Percentiles rank a stretch among this genome's conserved stretches.
These are phyloP conservation scores for Eurosta solidaginis DNA, from an alignment of 1,140 invertebrate species.

Conservation along the genomic window DNA sequence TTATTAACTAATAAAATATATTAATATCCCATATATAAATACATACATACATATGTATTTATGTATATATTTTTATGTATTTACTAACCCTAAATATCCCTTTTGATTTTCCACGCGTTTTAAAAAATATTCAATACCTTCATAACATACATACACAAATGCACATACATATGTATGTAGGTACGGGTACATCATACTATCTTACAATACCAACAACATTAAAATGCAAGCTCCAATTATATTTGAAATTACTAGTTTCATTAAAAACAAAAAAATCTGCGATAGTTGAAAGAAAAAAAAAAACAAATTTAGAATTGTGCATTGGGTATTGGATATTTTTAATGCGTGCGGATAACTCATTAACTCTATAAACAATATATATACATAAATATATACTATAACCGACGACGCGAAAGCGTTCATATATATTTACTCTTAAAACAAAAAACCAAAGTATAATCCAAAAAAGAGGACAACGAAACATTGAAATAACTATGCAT, in stretches of 20 bases:
- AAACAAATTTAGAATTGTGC: no score
- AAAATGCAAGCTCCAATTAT: no score
- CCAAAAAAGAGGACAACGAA: neutral
- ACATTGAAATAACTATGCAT: conserved; percentile 1
- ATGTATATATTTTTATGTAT: neutral
- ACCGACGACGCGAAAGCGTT: neutral
- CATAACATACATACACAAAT: neutral
- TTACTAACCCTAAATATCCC: neutral
- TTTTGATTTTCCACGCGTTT: neutral
- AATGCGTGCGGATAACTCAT: neutral
- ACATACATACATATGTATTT: neutral
- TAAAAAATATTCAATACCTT: neutral
- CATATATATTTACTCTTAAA: neutral
- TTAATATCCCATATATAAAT: neutral
- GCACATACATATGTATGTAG: no score
- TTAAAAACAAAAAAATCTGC: no score
- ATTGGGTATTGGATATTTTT: no score
- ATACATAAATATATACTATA: neutral
- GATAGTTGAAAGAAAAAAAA: no score
- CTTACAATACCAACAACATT: no score
- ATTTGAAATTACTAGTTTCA: no score
- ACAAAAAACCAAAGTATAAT: neutral
- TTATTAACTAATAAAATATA: no score
- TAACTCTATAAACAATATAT: neutral
- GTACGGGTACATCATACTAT: no score